Evolutionary conservation across 2,888 invertebrate genomes (phyloP).

Genomic region (Phrixothrix hirtus): DNA sequence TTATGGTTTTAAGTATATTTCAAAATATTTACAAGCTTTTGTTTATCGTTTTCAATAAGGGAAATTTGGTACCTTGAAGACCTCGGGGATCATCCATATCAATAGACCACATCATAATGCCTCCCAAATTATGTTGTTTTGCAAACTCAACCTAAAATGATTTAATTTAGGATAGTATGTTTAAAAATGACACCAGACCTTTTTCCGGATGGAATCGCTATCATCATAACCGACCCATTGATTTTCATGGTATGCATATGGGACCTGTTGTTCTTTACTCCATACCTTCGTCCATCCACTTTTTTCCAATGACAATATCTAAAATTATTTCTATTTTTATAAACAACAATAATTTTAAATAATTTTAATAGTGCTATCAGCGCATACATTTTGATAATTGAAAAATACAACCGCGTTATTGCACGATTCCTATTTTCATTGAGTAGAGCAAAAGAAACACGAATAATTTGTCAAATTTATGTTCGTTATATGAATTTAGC

Average conservation of each 20-base stretch:
- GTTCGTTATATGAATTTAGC: too few species aligned
- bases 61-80: slow-evolving; percentile 7
- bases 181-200: too few species aligned
- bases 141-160: slow-evolving; percentile 52
- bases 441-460: too few species aligned
- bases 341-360: too few species aligned
- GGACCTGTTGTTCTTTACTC: slow-evolving; percentile 20
- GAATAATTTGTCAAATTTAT: too few species aligned
- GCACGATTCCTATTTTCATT: too few species aligned
- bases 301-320: not conserved
- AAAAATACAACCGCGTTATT: too few species aligned
- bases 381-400: too few species aligned
- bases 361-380: too few species aligned
- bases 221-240: slow-evolving; percentile 29
- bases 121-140: slow-evolving; percentile 52
- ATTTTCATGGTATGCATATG: slow-evolving; percentile 13
- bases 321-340: too few species aligned
- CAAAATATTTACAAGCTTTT: not conserved
- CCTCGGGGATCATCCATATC: slow-evolving; percentile 55
- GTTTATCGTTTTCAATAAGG: slow-evolving; percentile 13
- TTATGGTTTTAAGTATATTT: not conserved
- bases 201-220: slow-evolving; percentile 10
- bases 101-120: slow-evolving; percentile 60
- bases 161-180: too few species aligned
- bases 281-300: slow-evolving; percentile 12